These are phyloP conservation scores for Alosa alosa DNA, from an alignment of 2,113 vertebrate genomes.

Conservation along the genomic window DNA sequence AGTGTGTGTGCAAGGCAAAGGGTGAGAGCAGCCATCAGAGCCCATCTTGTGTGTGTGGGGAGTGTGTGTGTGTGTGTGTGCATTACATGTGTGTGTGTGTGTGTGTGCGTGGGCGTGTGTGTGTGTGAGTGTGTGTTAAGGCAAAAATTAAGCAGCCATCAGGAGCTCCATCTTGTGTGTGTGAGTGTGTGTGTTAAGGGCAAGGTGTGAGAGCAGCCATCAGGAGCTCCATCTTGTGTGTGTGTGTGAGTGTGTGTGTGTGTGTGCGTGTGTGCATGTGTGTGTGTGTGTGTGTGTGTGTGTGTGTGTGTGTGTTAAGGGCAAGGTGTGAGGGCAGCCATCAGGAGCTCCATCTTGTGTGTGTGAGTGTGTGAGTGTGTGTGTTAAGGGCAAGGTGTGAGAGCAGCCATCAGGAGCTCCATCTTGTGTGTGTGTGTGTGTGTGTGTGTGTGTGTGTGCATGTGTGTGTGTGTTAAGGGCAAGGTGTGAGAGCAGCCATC, in stretches of 20 bases:
- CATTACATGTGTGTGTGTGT: background rate
- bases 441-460: background rate
- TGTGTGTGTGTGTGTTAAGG: background rate
- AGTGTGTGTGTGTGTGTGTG: background rate
- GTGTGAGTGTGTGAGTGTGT: background rate
- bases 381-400: conserved; percentile 79
- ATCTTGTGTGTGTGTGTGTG: conserved; percentile 65
- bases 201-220: conserved; percentile 93
- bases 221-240: conserved; percentile 93
- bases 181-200: conserved; percentile 45
- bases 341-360: too few species aligned
- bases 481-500: too few species aligned
- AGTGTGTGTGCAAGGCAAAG: conserved; percentile 67
- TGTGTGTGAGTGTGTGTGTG: background rate
- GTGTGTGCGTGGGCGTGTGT: too few species aligned
- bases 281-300: background rate
- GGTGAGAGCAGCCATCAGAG: conserved; percentile 93
- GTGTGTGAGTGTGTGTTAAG: background rate
- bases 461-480: background rate
- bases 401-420: conserved; percentile 97
- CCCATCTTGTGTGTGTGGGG: conserved; percentile 82
- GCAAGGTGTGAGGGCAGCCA: too few species aligned
- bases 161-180: too few species aligned
- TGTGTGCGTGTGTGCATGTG: background rate
- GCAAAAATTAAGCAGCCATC: too few species aligned